Percentiles rank a stretch among this genome's conserved stretches.
phyloP scores from a whole-genome alignment of 2,797 vertebrate species.

The Schizopygopsis malacanthus region DNA sequence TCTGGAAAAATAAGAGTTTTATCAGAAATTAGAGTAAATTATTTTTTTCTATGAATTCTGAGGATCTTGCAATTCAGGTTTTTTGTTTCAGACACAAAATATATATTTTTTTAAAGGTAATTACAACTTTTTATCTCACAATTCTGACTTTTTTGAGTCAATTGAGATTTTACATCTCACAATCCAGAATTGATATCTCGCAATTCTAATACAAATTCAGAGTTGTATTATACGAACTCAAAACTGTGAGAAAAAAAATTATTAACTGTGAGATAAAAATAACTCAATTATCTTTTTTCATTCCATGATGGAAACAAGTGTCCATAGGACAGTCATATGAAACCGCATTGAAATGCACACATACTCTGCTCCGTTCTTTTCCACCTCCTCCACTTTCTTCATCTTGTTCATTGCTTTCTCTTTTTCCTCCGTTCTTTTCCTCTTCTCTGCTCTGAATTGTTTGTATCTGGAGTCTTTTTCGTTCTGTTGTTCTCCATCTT shows the following conservation, averaged over 20 bases:
- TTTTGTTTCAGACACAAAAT: too few relatives aligned
- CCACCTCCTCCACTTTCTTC: conserved; percentile 61
- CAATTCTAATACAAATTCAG: neutral
- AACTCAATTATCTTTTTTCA: neutral
- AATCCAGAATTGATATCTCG: neutral
- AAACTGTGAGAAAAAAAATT: neutral
- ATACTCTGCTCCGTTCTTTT: conserved; percentile 80
- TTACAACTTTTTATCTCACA: neutral
- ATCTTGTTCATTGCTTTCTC: conserved; percentile 67
- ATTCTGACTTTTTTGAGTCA: neutral
- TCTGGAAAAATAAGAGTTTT: too few relatives aligned
- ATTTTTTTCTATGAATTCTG: too few relatives aligned
- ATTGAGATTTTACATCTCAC: neutral
- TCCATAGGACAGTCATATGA: neutral
- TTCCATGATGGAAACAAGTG: neutral
- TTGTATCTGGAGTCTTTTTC: neutral
- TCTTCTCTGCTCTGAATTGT: conserved; percentile 51
- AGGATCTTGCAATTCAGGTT: neutral
- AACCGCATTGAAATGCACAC: conserved; percentile 59
- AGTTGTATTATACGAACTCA: neutral
- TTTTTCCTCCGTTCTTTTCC: conserved; percentile 27
- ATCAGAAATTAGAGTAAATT: too few relatives aligned
- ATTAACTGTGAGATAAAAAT: too few relatives aligned
- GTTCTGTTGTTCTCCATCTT: neutral
- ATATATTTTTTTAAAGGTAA: accelerated